These are phyloP conservation scores for Drosophila nigrodunni DNA, from an alignment of 1,140 invertebrate genomes.

Conservation along the genomic window DNA sequence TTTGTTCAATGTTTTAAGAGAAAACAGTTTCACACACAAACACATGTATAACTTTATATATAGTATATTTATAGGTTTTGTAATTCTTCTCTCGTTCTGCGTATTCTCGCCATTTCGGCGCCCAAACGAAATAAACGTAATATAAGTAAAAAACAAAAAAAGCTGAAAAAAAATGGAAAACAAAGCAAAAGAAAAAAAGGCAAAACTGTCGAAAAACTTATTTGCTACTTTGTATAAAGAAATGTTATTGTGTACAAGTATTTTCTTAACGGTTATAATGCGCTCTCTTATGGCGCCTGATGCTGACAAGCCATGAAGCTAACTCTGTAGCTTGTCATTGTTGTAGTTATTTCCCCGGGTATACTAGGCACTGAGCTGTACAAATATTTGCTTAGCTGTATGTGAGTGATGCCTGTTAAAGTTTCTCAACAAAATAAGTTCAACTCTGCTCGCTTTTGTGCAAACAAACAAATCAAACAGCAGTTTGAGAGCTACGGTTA, in stretches of 20 bases:
- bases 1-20: constrained; percentile 54
- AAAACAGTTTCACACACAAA: constrained; percentile 49
- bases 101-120: constrained; percentile 21
- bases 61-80: background rate
- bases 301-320: constrained; percentile 30
- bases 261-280: constrained; percentile 52
- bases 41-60: background rate
- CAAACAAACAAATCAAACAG: constrained; percentile 74
- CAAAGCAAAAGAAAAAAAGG: constrained; percentile 8
- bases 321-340: constrained; percentile 6
- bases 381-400: constrained; percentile 78
- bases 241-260: constrained; percentile 45
- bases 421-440: constrained; percentile 62
- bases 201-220: constrained; percentile 38
- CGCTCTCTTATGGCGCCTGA: constrained; percentile 39
- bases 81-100: constrained; percentile 13
- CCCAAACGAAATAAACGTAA: constrained; percentile 24
- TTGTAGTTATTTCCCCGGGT: constrained; percentile 17
- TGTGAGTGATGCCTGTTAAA: constrained; percentile 52
- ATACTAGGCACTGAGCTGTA: constrained; percentile 53
- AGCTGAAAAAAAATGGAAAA: constrained; percentile 3
- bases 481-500: constrained; percentile 62
- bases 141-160: background rate
- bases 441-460: constrained; percentile 60
- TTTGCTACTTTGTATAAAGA: constrained; percentile 46